Conservation (phyloP, 1,140 invertebrate genomes). For the Calycopis cecrops region DNA sequence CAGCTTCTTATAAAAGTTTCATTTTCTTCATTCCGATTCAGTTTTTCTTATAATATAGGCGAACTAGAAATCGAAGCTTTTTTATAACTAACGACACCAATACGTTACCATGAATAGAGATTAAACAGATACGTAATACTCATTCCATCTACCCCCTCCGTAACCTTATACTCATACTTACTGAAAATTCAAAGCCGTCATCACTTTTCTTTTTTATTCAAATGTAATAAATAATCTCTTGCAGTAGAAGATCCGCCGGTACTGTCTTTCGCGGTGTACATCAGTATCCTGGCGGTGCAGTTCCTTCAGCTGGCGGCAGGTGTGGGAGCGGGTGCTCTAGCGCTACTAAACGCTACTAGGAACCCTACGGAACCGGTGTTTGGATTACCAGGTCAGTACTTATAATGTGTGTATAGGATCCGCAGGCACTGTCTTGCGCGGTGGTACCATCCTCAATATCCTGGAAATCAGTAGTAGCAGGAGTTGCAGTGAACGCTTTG, state of each 20-base stretch:
- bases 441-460: too few relatives aligned
- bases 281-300: constrained; percentile 32
- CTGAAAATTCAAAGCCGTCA: background rate
- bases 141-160: too few relatives aligned
- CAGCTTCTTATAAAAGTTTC: background rate
- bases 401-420: too few relatives aligned
- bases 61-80: too few relatives aligned
- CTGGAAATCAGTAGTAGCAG: too few relatives aligned
- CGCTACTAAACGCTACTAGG: constrained; percentile 52
- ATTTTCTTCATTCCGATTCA: background rate
- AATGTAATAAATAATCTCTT: constrained; percentile 16
- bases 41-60: too few relatives aligned
- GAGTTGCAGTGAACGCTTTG: too few relatives aligned
- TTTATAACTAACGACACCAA: too few relatives aligned
- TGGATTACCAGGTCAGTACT: constrained; percentile 47
- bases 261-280: constrained; percentile 46
- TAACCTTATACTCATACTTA: too few relatives aligned
- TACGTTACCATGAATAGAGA: too few relatives aligned
- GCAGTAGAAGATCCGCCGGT: constrained; percentile 44
- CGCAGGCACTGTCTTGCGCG: too few relatives aligned
- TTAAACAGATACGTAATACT: too few relatives aligned
- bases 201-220: constrained; percentile 11
- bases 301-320: constrained; percentile 40
- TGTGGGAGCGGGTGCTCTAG: constrained; percentile 32
- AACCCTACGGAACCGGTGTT: constrained; percentile 60